A percentile compares a stretch with the other conserved stretches of the same genome.
Evolutionary conservation across 2,113 vertebrate genomes (phyloP).

Genomic region (Plecturocebus donacophilus): DNA sequence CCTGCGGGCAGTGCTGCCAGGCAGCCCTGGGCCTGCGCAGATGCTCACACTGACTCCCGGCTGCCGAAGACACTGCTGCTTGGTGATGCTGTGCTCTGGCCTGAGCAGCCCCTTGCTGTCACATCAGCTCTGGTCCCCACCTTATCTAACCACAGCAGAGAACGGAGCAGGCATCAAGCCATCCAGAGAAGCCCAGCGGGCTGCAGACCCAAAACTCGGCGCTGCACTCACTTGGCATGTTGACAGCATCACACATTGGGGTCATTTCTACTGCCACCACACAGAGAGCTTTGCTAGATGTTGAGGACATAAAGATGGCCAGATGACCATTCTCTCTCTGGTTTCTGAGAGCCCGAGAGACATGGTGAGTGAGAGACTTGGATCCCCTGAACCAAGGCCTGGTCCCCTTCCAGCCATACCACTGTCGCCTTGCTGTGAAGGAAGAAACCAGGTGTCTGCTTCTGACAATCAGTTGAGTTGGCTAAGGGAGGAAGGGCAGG

Average conservation of each 20-base stretch:
- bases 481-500: background rate
- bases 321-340: too few species aligned
- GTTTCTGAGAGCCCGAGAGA: background rate
- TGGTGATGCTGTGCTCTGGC: background rate
- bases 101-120: background rate
- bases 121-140: background rate
- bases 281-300: background rate
- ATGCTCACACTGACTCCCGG: too few species aligned
- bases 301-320: too few species aligned
- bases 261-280: background rate
- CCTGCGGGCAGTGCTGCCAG: background rate
- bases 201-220: fast-evolving
- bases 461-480: background rate
- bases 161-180: too few species aligned
- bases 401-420: background rate
- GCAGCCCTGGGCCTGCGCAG: background rate
- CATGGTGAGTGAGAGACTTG: too few species aligned
- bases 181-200: too few species aligned
- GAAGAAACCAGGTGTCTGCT: background rate
- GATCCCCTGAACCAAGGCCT: too few species aligned
- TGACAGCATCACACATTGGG: background rate
- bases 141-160: background rate
- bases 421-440: background rate
- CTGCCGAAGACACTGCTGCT: background rate
- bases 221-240: fast-evolving